phyloP scores from a whole-genome alignment of 2,797 vertebrate species.

The Myotis myotis region DNA sequence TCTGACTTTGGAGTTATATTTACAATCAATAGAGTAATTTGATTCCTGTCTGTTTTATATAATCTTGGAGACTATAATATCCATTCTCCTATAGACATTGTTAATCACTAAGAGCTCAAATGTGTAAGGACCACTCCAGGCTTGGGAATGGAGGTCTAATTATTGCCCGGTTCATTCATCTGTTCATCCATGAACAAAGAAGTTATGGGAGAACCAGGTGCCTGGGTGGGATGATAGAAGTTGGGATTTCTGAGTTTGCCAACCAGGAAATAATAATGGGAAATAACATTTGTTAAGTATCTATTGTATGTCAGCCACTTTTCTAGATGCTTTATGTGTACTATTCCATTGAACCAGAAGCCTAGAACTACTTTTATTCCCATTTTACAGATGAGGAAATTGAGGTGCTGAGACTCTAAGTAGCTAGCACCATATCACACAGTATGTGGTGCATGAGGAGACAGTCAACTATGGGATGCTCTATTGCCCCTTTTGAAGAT shows the following conservation, averaged over 20 bases:
- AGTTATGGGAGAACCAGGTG: not conserved
- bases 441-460: not conserved
- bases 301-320: not conserved
- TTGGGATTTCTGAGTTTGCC: not conserved
- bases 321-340: slow-evolving; percentile 14
- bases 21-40: slow-evolving; percentile 3
- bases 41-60: slow-evolving; percentile 12
- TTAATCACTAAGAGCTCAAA: not conserved
- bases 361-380: slow-evolving; percentile 26
- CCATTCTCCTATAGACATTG: not conserved
- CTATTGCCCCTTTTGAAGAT: not conserved
- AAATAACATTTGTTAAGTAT: not conserved
- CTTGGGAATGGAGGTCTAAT: not conserved
- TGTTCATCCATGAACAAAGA: slow-evolving; percentile 41
- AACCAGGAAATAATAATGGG: not conserved
- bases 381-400: slow-evolving; percentile 27
- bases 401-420: not conserved
- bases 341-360: slow-evolving; percentile 44
- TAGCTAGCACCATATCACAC: not conserved
- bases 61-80: slow-evolving; percentile 18
- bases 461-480: not conserved
- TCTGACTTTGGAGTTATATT: not conserved
- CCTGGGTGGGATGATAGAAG: not conserved
- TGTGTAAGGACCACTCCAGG: not conserved
- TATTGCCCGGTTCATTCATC: not conserved